phyloP scores from a whole-genome alignment of 2,113 vertebrate genomes.

The Gnathochromis pfefferi region DNA sequence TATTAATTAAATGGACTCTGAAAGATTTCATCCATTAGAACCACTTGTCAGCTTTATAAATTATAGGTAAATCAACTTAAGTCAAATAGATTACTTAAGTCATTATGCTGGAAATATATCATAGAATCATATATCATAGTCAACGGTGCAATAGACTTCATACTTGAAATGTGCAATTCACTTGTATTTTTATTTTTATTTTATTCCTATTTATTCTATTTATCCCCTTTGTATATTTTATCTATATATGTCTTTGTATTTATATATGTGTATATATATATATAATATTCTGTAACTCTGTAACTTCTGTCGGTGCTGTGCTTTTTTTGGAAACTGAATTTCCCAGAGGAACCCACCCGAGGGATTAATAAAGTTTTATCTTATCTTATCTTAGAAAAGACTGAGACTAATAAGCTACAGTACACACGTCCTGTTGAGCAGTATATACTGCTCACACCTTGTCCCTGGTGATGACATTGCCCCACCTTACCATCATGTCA shows the following conservation, averaged over 20 bases:
- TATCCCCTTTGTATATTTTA: no score
- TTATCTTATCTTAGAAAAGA: not conserved
- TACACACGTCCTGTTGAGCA: not conserved
- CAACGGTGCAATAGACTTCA: no score
- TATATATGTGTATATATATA: no score
- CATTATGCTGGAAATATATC: not conserved
- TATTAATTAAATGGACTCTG: not conserved
- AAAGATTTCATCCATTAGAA: conserved; percentile 9
- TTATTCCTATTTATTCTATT: no score
- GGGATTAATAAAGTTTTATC: no score
- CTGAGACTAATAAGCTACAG: not conserved
- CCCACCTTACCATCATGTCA: not conserved
- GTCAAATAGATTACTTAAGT: not conserved
- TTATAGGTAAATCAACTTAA: not conserved
- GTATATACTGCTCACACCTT: not conserved
- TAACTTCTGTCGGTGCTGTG: no score
- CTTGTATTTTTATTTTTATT: no score
- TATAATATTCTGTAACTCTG: no score
- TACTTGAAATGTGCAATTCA: no score
- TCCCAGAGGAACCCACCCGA: no score
- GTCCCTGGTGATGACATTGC: not conserved
- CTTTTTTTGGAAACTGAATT: no score
- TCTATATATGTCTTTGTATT: no score
- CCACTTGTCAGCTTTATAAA: not conserved
- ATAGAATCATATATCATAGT: not conserved